Evolutionary conservation across 2,888 invertebrate species (phyloP).

Genomic region (Meloe dianella): DNA sequence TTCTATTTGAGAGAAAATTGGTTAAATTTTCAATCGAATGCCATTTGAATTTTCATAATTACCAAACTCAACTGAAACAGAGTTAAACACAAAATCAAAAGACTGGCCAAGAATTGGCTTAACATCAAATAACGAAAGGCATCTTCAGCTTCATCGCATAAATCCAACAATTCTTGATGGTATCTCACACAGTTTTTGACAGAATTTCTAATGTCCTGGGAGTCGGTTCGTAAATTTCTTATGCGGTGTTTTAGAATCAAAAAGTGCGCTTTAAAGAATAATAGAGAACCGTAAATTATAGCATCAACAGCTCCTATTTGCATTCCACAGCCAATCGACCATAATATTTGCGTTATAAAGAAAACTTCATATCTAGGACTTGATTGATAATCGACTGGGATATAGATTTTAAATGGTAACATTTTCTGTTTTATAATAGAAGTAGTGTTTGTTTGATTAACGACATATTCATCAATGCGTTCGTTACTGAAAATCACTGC

Average conservation of each 20-base stretch:
- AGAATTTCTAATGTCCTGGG: background rate
- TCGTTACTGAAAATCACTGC: background rate
- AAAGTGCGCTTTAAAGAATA: background rate
- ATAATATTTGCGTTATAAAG: background rate
- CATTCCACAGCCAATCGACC: background rate
- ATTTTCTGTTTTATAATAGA: background rate
- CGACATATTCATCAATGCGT: background rate
- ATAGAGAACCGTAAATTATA: background rate
- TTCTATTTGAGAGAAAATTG: background rate
- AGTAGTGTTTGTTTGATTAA: background rate
- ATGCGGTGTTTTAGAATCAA: background rate
- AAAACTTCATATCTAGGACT: background rate
- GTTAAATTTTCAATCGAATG: background rate
- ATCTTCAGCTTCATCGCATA: background rate
- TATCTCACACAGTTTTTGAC: background rate
- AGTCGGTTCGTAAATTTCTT: background rate
- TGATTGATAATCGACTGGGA: constrained; percentile 1
- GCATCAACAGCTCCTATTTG: background rate
- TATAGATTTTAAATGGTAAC: background rate
- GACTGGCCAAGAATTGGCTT: background rate
- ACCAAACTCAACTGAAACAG: constrained; percentile 1
- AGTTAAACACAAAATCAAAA: background rate
- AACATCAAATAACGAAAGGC: background rate
- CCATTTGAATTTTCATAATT: background rate
- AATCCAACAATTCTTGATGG: background rate